Base-by-base conservation (phyloP, 1,140 invertebrate genomes). In the Leptoteleia sp. region DNA sequence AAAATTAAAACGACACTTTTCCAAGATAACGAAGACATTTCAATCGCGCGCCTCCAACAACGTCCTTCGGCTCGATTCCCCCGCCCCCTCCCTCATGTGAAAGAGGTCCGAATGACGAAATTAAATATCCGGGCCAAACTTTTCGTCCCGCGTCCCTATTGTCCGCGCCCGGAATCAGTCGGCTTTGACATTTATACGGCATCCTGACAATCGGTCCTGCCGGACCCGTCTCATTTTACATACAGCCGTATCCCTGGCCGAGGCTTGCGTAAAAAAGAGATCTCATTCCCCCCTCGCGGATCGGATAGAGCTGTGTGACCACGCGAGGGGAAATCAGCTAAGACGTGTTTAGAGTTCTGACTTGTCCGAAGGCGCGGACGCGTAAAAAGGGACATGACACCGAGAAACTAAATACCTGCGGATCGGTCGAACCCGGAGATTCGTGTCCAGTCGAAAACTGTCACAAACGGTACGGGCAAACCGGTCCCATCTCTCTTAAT, bases 301-400 rank as follows among this genome's bases (percentile, higher is more conserved):
- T 78, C 62, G 78, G 73, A 86, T 86, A 86, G 84, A 85, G 85
- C 81, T 85, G 85, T 85, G 84, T 85, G 84, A 84, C n/a, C 47
- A 79, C 70, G 57, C 43, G 55, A 52, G 75, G 68, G 55, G 55
- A 72, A 75, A 80, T 81, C 40, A 57, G 54, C 71, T 70, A 55
- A 65, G 80, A 79, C 57, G 72, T 85, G 85, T 86, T 88, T 87
- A 82, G 84, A 86, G 80, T 78, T 84, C 55, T 80, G 82, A 82
- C 85, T 85, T 84, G 86, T 89, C 80, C 73, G 40, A 79, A 88
- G 85, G 87, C 87, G 86, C 84, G 84, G 86, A 87, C 78, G 87
- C 84, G 85, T 88, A 86, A 89, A 87, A 84, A 83, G 75, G 81
- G 82, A 87, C 84, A 88, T 84, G 86, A 86, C 86, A 89, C 76